phyloP scores from a whole-genome alignment of 2,797 vertebrate genomes.

The Rhinoraja longicauda region DNA sequence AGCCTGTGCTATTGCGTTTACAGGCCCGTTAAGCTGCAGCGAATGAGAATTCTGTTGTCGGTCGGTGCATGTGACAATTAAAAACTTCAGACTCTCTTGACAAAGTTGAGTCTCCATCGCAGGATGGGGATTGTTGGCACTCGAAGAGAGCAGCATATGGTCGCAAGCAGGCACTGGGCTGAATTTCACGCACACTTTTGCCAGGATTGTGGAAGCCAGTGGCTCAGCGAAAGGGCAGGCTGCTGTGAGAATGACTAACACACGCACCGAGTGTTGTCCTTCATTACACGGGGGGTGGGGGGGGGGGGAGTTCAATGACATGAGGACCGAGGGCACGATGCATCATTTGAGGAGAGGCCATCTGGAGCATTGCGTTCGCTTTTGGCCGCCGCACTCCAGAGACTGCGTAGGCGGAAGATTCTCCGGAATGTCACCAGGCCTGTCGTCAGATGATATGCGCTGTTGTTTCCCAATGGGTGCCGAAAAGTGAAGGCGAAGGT shows the following conservation, averaged over 20 bases:
- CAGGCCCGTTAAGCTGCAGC: too few relatives aligned
- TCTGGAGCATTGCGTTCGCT: neutral
- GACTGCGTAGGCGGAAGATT: neutral
- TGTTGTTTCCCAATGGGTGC: neutral
- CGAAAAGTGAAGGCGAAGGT: neutral
- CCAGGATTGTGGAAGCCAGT: neutral
- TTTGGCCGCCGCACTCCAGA: neutral
- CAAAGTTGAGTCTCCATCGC: too few relatives aligned
- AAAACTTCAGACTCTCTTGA: too few relatives aligned
- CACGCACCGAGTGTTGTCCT: neutral
- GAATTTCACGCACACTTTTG: neutral
- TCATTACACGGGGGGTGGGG: neutral
- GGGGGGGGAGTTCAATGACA: too few relatives aligned
- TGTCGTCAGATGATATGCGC: neutral
- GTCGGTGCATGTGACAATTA: too few relatives aligned
- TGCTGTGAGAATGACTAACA: conserved; percentile 24
- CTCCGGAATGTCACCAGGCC: neutral
- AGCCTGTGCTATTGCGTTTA: too few relatives aligned
- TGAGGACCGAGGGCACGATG: neutral
- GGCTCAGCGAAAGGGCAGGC: conserved; percentile 19
- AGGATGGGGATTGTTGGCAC: neutral
- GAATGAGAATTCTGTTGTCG: too few relatives aligned
- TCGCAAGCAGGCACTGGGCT: neutral
- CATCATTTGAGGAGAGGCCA: neutral
- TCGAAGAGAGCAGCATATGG: neutral